These are phyloP conservation scores for Diarsia dahlii DNA, from an alignment of 2,888 invertebrate genomes.

Conservation along the genomic window DNA sequence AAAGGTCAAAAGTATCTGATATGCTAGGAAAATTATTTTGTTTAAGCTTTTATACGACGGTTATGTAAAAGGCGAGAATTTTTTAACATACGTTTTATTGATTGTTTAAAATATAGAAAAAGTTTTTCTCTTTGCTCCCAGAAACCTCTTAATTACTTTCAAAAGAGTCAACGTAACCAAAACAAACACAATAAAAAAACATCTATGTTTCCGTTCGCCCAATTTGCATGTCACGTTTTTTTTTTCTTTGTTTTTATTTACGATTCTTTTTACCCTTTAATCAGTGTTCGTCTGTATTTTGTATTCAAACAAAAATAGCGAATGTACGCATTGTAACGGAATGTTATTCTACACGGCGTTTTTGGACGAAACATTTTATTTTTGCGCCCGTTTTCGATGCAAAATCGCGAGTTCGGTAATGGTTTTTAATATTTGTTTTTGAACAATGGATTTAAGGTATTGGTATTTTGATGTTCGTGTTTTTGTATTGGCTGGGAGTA, in stretches of 20 bases:
- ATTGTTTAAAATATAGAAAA: neutral
- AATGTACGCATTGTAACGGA: slow-evolving; percentile 30
- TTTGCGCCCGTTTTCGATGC: slow-evolving; percentile 42
- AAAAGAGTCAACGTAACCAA: slow-evolving; percentile 4
- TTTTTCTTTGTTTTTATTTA: slow-evolving; percentile 58
- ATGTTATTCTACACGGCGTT: slow-evolving; percentile 42
- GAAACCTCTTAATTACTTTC: slow-evolving; percentile 24
- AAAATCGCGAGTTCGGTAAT: slow-evolving; percentile 40
- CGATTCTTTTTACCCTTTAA: slow-evolving; percentile 67
- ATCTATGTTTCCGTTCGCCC: slow-evolving; percentile 41
- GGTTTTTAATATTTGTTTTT: slow-evolving; percentile 45
- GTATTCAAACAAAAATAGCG: slow-evolving; percentile 61
- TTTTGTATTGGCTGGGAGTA: neutral
- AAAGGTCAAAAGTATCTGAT: neutral
- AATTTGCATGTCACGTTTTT: slow-evolving; percentile 62
- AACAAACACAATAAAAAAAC: slow-evolving; percentile 16
- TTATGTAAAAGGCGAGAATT: neutral
- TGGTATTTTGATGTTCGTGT: slow-evolving; percentile 15
- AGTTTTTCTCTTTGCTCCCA: neutral
- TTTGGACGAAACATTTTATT: slow-evolving; percentile 27
- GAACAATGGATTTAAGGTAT: slow-evolving; percentile 26
- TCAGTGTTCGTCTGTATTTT: slow-evolving; percentile 67
- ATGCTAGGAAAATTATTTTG: neutral
- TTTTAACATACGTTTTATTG: neutral
- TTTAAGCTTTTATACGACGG: neutral